phyloP scores from a whole-genome alignment of 1,140 invertebrate species.

The Drosophila pruinosa region DNA sequence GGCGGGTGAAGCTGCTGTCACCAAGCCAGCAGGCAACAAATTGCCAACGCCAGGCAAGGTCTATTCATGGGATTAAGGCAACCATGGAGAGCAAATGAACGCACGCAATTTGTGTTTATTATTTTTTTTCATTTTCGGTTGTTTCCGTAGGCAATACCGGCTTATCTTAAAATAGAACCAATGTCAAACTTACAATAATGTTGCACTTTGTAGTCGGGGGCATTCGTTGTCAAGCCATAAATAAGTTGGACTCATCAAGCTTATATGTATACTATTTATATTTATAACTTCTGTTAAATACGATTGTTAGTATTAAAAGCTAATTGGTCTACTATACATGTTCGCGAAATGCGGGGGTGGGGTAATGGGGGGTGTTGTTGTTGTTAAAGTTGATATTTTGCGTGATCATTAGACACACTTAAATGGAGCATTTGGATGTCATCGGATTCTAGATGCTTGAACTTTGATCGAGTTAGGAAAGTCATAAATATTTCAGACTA shows the following conservation, averaged over 20 bases:
- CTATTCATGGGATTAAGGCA: slow-evolving; percentile 84
- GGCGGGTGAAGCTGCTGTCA: slow-evolving; percentile 5
- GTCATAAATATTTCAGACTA: not conserved
- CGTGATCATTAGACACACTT: not conserved
- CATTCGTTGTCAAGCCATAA: not conserved
- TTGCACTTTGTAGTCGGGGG: not conserved
- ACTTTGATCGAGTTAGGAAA: not conserved
- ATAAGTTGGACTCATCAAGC: too few relatives aligned
- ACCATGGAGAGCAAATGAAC: not conserved
- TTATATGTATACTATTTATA: too few relatives aligned
- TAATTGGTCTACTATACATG: too few relatives aligned
- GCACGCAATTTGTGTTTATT: slow-evolving; percentile 14
- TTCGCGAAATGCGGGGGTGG: too few relatives aligned
- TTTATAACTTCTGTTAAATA: too few relatives aligned
- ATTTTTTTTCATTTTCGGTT: not conserved
- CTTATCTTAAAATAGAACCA: slow-evolving; percentile 53
- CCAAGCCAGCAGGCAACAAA: slow-evolving; percentile 46
- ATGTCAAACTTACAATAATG: not conserved
- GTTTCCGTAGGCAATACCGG: not conserved
- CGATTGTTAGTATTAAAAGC: too few relatives aligned
- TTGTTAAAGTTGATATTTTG: too few relatives aligned
- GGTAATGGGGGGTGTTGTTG: too few relatives aligned
- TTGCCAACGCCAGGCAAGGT: slow-evolving; percentile 84
- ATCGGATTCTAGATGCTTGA: not conserved
- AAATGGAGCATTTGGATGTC: not conserved